These are phyloP conservation scores for Allygus modestus DNA, from an alignment of 2,888 invertebrate genomes.

Conservation along the genomic window DNA sequence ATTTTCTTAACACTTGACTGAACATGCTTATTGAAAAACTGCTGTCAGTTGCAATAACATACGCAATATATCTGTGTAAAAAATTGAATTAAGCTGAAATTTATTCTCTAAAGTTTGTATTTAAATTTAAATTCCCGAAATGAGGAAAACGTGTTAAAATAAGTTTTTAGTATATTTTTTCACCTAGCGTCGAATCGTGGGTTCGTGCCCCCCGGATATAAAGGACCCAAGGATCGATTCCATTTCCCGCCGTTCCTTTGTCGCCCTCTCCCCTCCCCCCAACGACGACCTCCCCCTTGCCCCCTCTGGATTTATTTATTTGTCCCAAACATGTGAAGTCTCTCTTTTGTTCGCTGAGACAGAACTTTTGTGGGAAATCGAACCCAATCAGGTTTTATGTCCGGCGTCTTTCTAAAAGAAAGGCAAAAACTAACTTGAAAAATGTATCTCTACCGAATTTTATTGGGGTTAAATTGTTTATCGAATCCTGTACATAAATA, in stretches of 20 bases:
- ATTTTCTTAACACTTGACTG: no score
- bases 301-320: slow-evolving; percentile 33
- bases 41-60: no score
- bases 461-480: no score
- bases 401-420: neutral
- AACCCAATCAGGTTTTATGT: slow-evolving; percentile 31
- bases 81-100: no score
- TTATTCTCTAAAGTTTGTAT: no score
- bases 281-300: slow-evolving; percentile 44
- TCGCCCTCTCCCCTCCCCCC: slow-evolving; percentile 56
- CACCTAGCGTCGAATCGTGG: neutral
- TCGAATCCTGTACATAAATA: no score
- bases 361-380: slow-evolving; percentile 31
- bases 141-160: no score
- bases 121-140: no score
- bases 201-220: slow-evolving; percentile 34
- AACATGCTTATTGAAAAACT: no score
- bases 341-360: neutral
- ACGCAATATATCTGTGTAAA: no score
- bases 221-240: neutral
- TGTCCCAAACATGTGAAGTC: slow-evolving; percentile 48
- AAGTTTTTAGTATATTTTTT: no score
- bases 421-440: neutral
- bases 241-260: slow-evolving; percentile 67
- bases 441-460: no score